These are phyloP conservation scores for Cygnus olor DNA, from an alignment of 2,797 vertebrate species.

Conservation along the genomic window DNA sequence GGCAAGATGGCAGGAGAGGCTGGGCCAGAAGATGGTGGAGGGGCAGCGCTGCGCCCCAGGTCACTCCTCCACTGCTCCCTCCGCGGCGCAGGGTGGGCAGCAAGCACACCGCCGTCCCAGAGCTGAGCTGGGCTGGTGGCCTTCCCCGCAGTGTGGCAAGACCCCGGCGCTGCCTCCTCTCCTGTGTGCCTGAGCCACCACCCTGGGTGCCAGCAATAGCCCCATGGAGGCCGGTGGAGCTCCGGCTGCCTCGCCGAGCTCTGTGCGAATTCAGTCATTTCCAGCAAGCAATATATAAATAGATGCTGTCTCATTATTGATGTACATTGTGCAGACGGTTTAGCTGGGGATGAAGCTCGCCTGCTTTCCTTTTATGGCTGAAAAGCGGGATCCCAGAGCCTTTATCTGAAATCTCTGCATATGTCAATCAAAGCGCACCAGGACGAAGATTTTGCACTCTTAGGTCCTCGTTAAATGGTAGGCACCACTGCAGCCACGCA, in stretches of 20 bases:
- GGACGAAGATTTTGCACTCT: not conserved
- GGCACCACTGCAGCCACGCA: not conserved
- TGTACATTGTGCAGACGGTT: slow-evolving; percentile 24
- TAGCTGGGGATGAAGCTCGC: slow-evolving; percentile 20
- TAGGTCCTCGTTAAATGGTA: not conserved
- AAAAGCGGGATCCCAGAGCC: slow-evolving; percentile 24
- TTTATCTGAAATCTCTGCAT: not conserved
- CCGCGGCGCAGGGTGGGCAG: no score
- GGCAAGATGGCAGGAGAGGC: not conserved
- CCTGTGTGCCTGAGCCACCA: slow-evolving; percentile 16
- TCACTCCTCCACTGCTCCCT: not conserved
- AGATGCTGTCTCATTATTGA: slow-evolving; percentile 34
- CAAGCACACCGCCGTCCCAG: not conserved
- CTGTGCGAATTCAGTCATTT: slow-evolving; percentile 33
- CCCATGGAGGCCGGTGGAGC: slow-evolving; percentile 37
- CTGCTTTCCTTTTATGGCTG: slow-evolving; percentile 46
- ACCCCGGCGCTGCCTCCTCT: slow-evolving; percentile 17
- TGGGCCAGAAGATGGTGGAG: not conserved
- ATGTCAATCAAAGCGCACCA: not conserved
- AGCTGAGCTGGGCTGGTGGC: not conserved
- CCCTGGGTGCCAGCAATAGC: slow-evolving; percentile 48
- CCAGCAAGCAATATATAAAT: slow-evolving; percentile 41
- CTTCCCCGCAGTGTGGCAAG: slow-evolving; percentile 1
- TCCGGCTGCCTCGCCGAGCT: slow-evolving; percentile 11
- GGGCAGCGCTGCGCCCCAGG: not conserved